phyloP scores from a whole-genome alignment of 2,797 vertebrate species.

The Pagetopsis macropterus region DNA sequence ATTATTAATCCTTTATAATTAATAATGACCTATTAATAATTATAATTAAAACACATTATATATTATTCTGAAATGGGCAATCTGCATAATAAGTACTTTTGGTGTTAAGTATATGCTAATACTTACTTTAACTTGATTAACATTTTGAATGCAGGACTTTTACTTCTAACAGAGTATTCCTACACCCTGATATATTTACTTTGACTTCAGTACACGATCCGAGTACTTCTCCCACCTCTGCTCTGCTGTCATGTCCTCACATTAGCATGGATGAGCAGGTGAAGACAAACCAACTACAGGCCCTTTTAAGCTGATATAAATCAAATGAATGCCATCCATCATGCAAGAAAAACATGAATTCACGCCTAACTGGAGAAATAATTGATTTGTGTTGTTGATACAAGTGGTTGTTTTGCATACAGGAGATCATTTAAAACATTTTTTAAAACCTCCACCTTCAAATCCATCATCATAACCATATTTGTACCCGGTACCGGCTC shows the following conservation, averaged over 20 bases:
- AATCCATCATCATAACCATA: conserved; percentile 32
- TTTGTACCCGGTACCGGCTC: conserved; percentile 5
- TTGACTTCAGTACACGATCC: too few relatives aligned
- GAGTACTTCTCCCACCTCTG: too few relatives aligned
- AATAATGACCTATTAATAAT: too few relatives aligned
- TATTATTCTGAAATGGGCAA: too few relatives aligned
- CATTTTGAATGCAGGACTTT: too few relatives aligned
- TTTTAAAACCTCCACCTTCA: conserved; percentile 2
- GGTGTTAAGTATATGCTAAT: too few relatives aligned
- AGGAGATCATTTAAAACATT: conserved; percentile 3
- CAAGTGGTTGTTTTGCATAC: background rate
- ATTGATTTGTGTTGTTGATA: conserved; percentile 24
- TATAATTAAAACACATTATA: too few relatives aligned
- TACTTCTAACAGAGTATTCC: too few relatives aligned
- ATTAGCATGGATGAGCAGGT: conserved; percentile 35
- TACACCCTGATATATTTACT: too few relatives aligned
- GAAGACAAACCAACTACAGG: conserved; percentile 39
- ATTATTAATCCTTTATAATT: too few relatives aligned
- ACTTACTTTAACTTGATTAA: too few relatives aligned
- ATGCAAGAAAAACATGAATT: background rate
- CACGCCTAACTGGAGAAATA: background rate
- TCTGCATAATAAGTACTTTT: too few relatives aligned
- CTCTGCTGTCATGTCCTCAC: conserved; percentile 16
- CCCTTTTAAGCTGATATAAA: conserved; percentile 22
- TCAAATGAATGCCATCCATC: conserved; percentile 52